Conservation (phyloP, 2,797 vertebrate genomes). For the Champsocephalus esox region DNA sequence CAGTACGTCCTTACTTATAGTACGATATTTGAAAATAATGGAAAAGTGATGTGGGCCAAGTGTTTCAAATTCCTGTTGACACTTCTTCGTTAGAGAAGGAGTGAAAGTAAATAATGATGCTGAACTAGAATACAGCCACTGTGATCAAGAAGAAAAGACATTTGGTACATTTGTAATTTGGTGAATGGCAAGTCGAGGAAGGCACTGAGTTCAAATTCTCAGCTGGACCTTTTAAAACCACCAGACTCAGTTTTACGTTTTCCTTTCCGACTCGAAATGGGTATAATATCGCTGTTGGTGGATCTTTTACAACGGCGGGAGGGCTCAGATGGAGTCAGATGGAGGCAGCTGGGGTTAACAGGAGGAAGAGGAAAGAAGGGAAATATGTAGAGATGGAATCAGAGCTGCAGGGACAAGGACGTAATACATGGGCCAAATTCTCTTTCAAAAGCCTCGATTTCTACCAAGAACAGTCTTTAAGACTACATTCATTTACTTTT, state of each 20-base stretch:
- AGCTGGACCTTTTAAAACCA: not conserved
- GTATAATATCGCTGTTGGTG: not conserved
- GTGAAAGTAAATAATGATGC: not conserved
- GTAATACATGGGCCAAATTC: not conserved
- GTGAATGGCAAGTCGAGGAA: not conserved
- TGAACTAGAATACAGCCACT: not conserved
- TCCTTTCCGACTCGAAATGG: not conserved
- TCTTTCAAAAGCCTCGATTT: not conserved
- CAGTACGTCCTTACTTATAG: conserved; percentile 1
- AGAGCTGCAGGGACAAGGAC: not conserved
- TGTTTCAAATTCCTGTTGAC: not conserved
- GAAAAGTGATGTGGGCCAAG: not conserved
- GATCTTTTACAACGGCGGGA: not conserved
- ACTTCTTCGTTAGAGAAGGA: conserved; percentile 5
- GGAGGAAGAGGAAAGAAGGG: not conserved
- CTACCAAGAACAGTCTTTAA: not conserved
- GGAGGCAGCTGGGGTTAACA: conserved; percentile 3
- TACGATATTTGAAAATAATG: not conserved
- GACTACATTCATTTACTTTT: no score
- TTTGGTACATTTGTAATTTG: not conserved
- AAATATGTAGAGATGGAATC: no score
- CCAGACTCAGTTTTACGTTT: not conserved
- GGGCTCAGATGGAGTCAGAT: conserved; percentile 2
- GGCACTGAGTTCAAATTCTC: not conserved
- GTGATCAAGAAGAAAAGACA: not conserved